Evolutionary conservation across 2,113 vertebrate species (phyloP).

Genomic region (Ictalurus punctatus): DNA sequence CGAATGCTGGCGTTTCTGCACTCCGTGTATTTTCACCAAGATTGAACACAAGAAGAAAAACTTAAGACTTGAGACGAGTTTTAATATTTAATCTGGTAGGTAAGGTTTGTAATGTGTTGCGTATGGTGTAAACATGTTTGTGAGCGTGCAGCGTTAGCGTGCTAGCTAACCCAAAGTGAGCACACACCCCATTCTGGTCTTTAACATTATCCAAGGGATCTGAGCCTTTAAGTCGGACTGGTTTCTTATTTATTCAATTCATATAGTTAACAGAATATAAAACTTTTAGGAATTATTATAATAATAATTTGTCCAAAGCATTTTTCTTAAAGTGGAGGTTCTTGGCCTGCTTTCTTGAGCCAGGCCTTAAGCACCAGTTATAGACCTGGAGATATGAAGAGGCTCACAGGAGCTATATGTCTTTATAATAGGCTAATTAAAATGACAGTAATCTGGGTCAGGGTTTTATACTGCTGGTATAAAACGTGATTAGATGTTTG

Average conservation of each 20-base stretch:
- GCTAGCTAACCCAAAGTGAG: not conserved
- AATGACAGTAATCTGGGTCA: too few species aligned
- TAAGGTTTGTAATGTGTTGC: not conserved
- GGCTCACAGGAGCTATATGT: not conserved
- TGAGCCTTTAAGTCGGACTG: not conserved
- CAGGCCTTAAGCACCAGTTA: constrained; percentile 14
- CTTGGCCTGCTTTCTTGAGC: constrained; percentile 7
- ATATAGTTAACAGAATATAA: not conserved
- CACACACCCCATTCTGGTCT: not conserved
- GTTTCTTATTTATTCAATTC: not conserved
- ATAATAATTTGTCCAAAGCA: not conserved
- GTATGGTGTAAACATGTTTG: not conserved
- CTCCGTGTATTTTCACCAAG: too few species aligned
- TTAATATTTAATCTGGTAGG: not conserved
- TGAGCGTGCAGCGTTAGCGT: not conserved
- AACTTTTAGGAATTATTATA: not conserved
- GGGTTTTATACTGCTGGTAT: not conserved
- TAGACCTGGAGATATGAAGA: not conserved
- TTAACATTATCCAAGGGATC: not conserved
- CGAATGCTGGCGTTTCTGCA: not conserved
- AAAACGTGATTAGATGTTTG: not conserved
- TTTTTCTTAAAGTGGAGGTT: not conserved
- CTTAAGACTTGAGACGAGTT: not conserved
- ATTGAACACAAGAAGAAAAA: not conserved
- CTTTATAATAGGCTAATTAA: not conserved